Base-by-base conservation (phyloP, 2,113 vertebrate genomes). In the Petromus typicus region DNA sequence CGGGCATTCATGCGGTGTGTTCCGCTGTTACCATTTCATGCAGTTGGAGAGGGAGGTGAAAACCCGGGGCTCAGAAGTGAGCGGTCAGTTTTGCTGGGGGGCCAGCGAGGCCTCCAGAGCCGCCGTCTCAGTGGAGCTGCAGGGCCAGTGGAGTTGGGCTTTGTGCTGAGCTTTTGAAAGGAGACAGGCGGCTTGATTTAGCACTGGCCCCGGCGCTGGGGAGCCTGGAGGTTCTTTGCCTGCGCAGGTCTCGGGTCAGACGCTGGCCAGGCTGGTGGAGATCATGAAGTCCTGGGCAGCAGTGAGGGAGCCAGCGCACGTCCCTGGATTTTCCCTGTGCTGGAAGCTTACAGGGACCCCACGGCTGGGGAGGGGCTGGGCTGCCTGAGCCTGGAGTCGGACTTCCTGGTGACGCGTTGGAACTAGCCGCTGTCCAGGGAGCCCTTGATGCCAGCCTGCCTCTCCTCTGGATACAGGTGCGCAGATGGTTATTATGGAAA, bases 401-500 rank as follows among this genome's bases (percentile, higher is more conserved):
- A 3, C 54, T 66, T 73, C 83, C 86, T 43, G n/a, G 57, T 78
- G 61, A 89, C 43, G 84, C 80, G 13, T 0, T 6, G 43, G 66
- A 81, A 67, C 32, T 83, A 89, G 61, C 32, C 45, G 8, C 54
- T 57, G 59, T 92, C 75, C 78, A 66, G 25, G 18, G 7, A 22
- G 20, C n/a, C 13, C 2, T 12, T 51, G 48, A 45, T 90, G 64
- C 67, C 89, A 95, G 90, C 30, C 54, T 8, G 2, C 18, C 96
- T 95, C 93, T 91, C 0, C 94, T 97, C 16, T 91, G 81, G 51
- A 37, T 97, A 25, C 97, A 99, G 99, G 98, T 99, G 99, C 95
- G 98, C 99, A 84, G 98, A 98, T 43, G 99, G 99, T 97, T 99
- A 99, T 98, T 98, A 99, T 67, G 99, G 99, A 83, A 98, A 99